Conservation (phyloP, 2,113 vertebrate genomes). For the Hucho hucho region DNA sequence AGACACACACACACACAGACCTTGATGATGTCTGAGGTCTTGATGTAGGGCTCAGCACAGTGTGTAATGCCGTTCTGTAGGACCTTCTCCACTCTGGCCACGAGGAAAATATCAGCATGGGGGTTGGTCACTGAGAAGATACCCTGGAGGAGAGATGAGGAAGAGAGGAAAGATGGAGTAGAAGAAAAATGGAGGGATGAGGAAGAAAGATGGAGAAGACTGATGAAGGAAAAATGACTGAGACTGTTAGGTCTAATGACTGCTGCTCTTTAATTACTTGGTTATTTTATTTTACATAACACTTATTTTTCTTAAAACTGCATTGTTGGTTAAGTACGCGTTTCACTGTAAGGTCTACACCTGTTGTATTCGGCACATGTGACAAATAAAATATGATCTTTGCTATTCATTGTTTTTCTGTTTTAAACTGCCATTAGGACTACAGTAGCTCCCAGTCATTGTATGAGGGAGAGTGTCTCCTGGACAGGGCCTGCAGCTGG, state of each 20-base stretch:
- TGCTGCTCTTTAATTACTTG: too few species aligned
- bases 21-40: constrained; percentile 86
- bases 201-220: too few species aligned
- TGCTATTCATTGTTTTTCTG: not conserved
- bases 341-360: too few species aligned
- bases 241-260: too few species aligned
- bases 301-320: too few species aligned
- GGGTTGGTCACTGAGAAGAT: constrained; percentile 94
- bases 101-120: constrained; percentile 89
- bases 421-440: not conserved
- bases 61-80: constrained; percentile 93
- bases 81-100: constrained; percentile 93
- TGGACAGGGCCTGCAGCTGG: not conserved
- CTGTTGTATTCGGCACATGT: too few species aligned
- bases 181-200: not conserved
- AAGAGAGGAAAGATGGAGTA: constrained; percentile 16
- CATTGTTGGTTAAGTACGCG: too few species aligned
- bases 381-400: too few species aligned
- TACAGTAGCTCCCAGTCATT: too few species aligned
- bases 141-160: constrained; percentile 70
- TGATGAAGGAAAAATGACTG: not conserved
- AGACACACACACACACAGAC: constrained; percentile 57
- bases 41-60: constrained; percentile 91
- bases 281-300: too few species aligned
- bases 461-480: not conserved